Evolutionary conservation across 2,113 vertebrate genomes (phyloP), one percentile per base, ranked within the genome.

Genomic region (Pluvianellus socialis): DNA sequence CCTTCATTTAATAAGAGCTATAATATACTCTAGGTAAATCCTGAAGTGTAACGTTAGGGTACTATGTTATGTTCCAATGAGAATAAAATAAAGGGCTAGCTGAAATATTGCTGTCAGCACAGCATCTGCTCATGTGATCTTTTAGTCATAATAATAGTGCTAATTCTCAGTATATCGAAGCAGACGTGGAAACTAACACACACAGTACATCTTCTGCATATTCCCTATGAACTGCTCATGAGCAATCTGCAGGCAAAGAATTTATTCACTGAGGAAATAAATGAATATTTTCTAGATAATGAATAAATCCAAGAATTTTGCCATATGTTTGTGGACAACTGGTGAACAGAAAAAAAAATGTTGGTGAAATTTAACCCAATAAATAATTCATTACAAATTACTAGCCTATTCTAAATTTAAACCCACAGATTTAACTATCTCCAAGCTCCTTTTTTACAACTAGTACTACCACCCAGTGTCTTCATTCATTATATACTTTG

Each of bases 21-120:
- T 63, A 47, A 67, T 71, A 61, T 61, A 79, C 6, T n/a, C 9
- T 72, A 88, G 68, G 79, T 91, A 91, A 86, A 91, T 63, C 65
- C 65, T 79, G 65, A 84, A 67, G 47, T 75, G 27, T 35, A 81
- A 71, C 72, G 44, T 84, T 71, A 89, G 20, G 33, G 33, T 81
- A 72, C 56, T 71, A 32, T 1, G 3, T 45, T 86, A 65, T 28
- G 62, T 91, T 94, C 75, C 61, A 59, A 89, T 68, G 61, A 94
- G 86, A 96, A 90, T 86, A 92, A 93, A 94, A 96, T 95, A 97
- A 97, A 96, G 94, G 95, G 94, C 95, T 96, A 96, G 94, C 94
- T 94, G 83, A 96, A 96, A 93, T 84, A 94, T 89, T 94, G 79
- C 91, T 96, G 88, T 96, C 95, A 96, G 72, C 88, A 75, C 65